Base-by-base conservation (phyloP, 2,888 invertebrate species). In the Myopa testacea region DNA sequence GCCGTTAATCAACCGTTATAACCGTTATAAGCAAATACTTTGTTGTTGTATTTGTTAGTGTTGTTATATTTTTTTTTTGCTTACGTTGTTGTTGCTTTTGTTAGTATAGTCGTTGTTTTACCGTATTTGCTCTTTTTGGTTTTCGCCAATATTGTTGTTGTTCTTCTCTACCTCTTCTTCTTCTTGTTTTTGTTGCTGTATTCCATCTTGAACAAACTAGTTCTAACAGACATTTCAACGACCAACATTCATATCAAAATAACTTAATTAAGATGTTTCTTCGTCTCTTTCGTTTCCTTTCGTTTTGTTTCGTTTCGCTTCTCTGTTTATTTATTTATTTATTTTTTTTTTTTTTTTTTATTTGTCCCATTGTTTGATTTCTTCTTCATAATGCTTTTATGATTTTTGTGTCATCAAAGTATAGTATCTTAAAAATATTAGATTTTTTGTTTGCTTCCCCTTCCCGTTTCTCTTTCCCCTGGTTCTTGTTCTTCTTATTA, bases 241-340 rank as follows among this genome's bases (percentile, higher is more conserved):
- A 26, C 37, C 19, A 38, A 7, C 16, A n/a, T n/a, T n/a, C n/a
- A n/a, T n/a, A n/a, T n/a, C n/a, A 45, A 62, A 62, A 62, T 45
- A 60, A 62, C 45, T 60, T 73, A 73, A 73, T 73, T 62, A 73
- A 62, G 45, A n/a, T 58, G 58, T 12, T 37, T 62, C 62, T 62
- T 62, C 10, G 7, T 62, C 58, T 55, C 55, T 14, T 71, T 71
- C 34, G 70, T 55, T 19, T 26, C 12, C 26, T 68, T 58, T 14
- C 14, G 52, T 70, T 70, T 16, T 4, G 40, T 45, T 45, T 37
- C 26, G 26, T 62, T 62, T 38, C 60, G 60, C 8, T 26, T 45
- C 16, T 26, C n/a, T 63, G 73, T 60, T 60, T 16, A n/a, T 72
- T 38, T 34, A 19, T 12, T 38, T 72, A 2, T n/a, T n/a, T n/a